Percentiles rank a stretch among this genome's conserved stretches.
Evolutionary conservation across 2,113 vertebrate genomes (phyloP).

Genomic region (Penelope pileata): DNA sequence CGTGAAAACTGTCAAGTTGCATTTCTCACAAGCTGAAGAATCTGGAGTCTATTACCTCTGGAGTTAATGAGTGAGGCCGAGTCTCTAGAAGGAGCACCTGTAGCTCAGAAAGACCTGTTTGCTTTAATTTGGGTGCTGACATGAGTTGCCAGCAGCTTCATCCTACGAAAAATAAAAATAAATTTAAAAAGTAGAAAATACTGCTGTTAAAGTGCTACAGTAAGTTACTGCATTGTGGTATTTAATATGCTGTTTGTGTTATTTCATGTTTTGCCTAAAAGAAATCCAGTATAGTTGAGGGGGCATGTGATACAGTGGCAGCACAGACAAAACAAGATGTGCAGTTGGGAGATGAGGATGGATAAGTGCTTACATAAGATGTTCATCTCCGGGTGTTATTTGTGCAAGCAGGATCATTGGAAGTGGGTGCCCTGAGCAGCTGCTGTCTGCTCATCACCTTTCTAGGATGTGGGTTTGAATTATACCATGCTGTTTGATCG

Average conservation of each 20-base stretch:
- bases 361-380: neutral
- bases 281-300: neutral
- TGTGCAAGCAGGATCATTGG: neutral
- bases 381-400: neutral
- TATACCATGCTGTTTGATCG: neutral
- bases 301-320: neutral
- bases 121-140: slow-evolving; percentile 6
- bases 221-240: neutral
- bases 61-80: neutral
- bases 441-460: neutral
- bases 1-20: neutral
- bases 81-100: neutral
- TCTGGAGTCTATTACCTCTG: neutral
- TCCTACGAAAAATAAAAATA: neutral
- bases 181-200: neutral
- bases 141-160: neutral
- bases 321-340: neutral
- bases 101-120: neutral
- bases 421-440: neutral
- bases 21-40: neutral
- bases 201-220: neutral
- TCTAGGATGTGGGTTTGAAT: neutral
- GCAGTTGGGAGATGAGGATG: neutral
- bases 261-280: neutral
- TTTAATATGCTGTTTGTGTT: neutral